Evolutionary conservation across 2,113 vertebrate genomes (phyloP), one percentile per base, ranked within the genome.

Genomic region (Crotalus tigris): DNA sequence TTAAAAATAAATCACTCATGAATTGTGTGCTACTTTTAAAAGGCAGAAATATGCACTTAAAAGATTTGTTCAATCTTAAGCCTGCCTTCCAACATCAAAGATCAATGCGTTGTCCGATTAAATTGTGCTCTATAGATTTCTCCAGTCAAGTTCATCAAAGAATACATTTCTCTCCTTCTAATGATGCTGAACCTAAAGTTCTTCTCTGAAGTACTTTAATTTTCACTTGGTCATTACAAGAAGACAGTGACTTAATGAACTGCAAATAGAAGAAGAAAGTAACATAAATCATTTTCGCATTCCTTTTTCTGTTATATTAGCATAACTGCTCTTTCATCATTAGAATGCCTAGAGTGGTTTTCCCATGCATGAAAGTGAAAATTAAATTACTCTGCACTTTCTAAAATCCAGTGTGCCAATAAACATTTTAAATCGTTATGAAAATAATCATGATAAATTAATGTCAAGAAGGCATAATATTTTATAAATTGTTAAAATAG

Each of bases 231-330:
- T 98, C 97, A 98, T 98, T 98, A 98, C 94, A 92, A 97, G 97
- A 97, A 98, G 98, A 98, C 97, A 98, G 98, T 98, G 98, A 99
- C 98, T 98, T 98, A 99, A 99, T 98, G 98, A 98, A 98, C 97
- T 98, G 97, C 97, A 98, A 98, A 98, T 97, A 97, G 97, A 94
- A 98, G 97, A 97, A 95, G 97, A 98, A 98, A 98, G 97, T 97
- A 97, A 90, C 97, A 98, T 98, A 98, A 98, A 98, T 99, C 98
- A 99, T 98, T 96, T 98, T 96, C 94, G 85, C 95, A 95, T 96
- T 92, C 89, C 96, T 97, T 96, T 95, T 97, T 85, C 97, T 90
- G 88, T 96, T 95, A 93, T 96, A 97, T 97, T 98, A 96, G 97
- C 96, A 96, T 96, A 94, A 93, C 94, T 95, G 94, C 96, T 97